Evolutionary conservation across 1,140 invertebrate genomes (phyloP), one percentile per base, ranked within the genome.

Genomic region (Sinonovacula constricta): DNA sequence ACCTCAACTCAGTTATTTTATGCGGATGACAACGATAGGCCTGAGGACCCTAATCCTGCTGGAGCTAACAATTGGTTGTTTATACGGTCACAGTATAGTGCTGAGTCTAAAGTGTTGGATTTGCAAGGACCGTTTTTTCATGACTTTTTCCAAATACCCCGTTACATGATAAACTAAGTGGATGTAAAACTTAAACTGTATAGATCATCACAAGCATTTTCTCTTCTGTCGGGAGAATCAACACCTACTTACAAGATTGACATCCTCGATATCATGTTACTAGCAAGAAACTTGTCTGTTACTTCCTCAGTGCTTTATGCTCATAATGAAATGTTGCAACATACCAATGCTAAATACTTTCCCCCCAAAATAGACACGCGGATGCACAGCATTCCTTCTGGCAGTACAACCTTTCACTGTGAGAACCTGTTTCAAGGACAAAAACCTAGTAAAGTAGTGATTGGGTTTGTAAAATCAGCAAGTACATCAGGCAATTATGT

Each of bases 341-440:
- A 18, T 10, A 57, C n/a, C 14, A 66, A 15, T n/a, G 72, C 72
- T 15, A 66, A 67, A 7, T 76, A 76, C 24, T 33, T 33, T n/a
- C 67, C 30, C 34, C 56, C 36, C 30, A 36, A 54, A 0, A 12
- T 22, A 15, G 62, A 76, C 26, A 66, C 49, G 30, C 26, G 72
- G 30, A n/a, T 10, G 14, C 72, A 76, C 28, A 76, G 28, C n/a
- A 76, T 76, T 26, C 33, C 62, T 7, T 0, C 45, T 5, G 62
- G 62, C 26, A 76, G 62, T 67, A 66, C 72, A 7, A 15, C 18
- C 26, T 67, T 39, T 65, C 36, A 15, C 0, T 66, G 72, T 49
- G 72, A 76, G 14, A 76, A 59, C 24, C 18, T 76, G n/a, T 67
- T 76, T 45, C 45, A 53, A n/a, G 72, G 72, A 22, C 49, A 57